Evolutionary conservation across 2,797 vertebrate genomes (phyloP).

Genomic region (Toxotes lorentzi): DNA sequence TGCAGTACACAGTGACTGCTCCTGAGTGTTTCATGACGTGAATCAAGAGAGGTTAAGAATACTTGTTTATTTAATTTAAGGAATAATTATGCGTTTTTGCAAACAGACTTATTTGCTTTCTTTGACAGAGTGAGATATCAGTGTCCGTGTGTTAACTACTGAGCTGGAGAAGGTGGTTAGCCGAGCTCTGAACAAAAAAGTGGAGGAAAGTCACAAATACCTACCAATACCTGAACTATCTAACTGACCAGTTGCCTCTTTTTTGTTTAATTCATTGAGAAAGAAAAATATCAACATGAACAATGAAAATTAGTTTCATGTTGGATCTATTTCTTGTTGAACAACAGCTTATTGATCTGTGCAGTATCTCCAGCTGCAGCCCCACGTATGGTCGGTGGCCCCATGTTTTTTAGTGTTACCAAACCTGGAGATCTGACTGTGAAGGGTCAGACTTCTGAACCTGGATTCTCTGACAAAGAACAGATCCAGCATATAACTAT

Average conservation of each 20-base stretch:
- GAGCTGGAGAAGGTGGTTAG: not conserved
- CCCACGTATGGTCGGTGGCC: no score
- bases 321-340: not conserved
- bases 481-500: no score
- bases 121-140: not conserved
- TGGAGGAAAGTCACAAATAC: no score
- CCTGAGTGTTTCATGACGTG: conserved; percentile 22
- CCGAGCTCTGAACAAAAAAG: not conserved
- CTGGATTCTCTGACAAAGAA: no score
- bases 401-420: not conserved
- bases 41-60: not conserved
- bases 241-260: not conserved
- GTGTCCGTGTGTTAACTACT: not conserved
- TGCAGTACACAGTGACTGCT: conserved; percentile 1
- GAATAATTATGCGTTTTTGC: not conserved
- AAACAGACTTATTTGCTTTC: not conserved
- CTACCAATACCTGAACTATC: no score
- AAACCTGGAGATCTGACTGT: no score
- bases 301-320: not conserved
- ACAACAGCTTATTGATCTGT: not conserved
- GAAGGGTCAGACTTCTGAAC: no score
- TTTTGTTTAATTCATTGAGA: not conserved
- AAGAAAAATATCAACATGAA: not conserved
- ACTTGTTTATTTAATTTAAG: not conserved
- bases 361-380: not conserved